Evolutionary conservation across 2,797 vertebrate genomes (phyloP).

Genomic region (Enteromius unitaeniatus): DNA sequence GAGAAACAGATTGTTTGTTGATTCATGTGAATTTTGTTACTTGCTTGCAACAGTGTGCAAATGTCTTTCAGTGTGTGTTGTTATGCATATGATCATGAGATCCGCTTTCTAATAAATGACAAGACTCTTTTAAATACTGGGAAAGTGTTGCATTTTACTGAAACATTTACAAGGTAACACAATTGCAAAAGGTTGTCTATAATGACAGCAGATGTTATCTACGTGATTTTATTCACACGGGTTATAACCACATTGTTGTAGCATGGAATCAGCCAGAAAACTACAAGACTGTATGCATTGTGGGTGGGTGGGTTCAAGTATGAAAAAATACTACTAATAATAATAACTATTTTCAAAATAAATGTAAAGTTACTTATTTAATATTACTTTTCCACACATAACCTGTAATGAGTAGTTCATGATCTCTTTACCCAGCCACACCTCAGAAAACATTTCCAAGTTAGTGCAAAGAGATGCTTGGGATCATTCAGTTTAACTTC

Average conservation of each 20-base stretch:
- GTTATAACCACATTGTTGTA: not conserved
- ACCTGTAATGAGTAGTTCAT: not conserved
- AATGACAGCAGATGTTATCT: constrained; percentile 8
- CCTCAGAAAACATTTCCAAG: not conserved
- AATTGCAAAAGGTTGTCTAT: not conserved
- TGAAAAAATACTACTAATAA: not conserved
- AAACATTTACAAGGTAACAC: constrained; percentile 38
- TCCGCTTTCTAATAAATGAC: constrained; percentile 22
- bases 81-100: not conserved
- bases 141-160: constrained; percentile 28
- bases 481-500: not conserved
- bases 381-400: not conserved
- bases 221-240: constrained; percentile 6
- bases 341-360: not conserved
- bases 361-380: not conserved
- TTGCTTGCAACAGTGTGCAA: not conserved
- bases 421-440: not conserved
- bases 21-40: not conserved
- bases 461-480: too few relatives aligned
- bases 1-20: constrained; percentile 16
- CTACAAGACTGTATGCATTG: too few relatives aligned
- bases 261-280: not conserved
- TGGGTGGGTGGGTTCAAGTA: too few relatives aligned
- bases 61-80: not conserved
- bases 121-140: not conserved